Evolutionary conservation across 2,113 vertebrate genomes (phyloP), one percentile per base, ranked within the genome.

Genomic region (Thalassoma bifasciatum): DNA sequence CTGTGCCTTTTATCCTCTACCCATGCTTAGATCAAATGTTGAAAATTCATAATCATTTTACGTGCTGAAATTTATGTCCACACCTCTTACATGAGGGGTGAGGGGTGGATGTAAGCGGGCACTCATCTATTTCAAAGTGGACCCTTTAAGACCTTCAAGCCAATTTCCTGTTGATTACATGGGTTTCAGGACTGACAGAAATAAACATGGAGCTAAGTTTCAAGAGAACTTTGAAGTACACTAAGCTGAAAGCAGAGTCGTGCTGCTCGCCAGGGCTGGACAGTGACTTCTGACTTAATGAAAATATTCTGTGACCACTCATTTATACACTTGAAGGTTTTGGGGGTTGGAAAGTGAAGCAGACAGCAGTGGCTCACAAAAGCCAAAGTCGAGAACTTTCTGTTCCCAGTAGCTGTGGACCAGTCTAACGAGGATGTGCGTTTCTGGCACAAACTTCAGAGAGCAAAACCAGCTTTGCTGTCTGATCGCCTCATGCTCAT

Each of bases 41-140:
- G 68, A 84, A 90, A 91, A 85, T 88, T 93, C 86, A 84, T 89
- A 88, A 91, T 91, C 79, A 88, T 90, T 93, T 91, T 77, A 86
- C 84, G 72, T 70, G 88, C 77, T 83, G 52, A 91, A 91, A 89
- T 91, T 66, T 88, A 88, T 85, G 85, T 85, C 89, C 85, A 82
- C 83, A 88, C 89, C 86, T 90, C 86, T 88, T 69, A 66, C 11
- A 75, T 86, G 81, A 84, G 79, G 73, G 37, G 66, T 30, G 66
- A 75, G 72, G 73, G 51, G 37, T 44, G 50, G 67, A 86, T 78
- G 73, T 69, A 70, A 87, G 81, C 24, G 71, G 62, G 63, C n/a
- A 37, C 85, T 84, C 87, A 86, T 91, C 76, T 88, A 80, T 89
- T 92, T 92, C 79, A 83, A 89, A 91, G 84, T 68, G 74, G 87